A percentile compares a stretch with the other conserved stretches of the same genome.
Evolutionary conservation across 2,888 invertebrate genomes (phyloP).

Genomic region (Leistus spinibarbis): DNA sequence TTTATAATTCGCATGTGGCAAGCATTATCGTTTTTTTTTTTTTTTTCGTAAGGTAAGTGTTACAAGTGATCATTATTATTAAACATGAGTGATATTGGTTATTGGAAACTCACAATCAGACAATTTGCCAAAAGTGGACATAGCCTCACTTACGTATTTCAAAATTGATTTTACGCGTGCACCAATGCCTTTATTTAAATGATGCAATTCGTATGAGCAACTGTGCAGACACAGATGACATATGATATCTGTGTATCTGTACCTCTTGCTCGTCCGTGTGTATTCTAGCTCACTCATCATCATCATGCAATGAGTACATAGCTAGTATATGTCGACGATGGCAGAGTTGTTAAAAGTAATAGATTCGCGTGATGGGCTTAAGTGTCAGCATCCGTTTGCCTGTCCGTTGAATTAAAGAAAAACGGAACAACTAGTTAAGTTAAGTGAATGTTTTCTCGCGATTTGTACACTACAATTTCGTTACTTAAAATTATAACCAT

Average conservation of each 20-base stretch:
- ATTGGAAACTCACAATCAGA: no score
- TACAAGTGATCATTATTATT: no score
- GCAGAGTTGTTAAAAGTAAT: conserved; percentile 38
- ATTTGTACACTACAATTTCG: neutral
- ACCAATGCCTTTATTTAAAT: no score
- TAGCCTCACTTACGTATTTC: no score
- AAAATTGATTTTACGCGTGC: no score
- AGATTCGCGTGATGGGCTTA: conserved; percentile 37
- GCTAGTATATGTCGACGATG: conserved; percentile 14
- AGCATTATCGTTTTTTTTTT: no score
- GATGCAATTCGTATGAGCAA: conserved; percentile 50
- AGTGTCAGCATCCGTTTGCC: conserved; percentile 34
- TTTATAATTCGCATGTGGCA: no score
- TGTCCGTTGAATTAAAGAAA: conserved; percentile 28
- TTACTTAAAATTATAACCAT: neutral
- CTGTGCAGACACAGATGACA: conserved; percentile 33
- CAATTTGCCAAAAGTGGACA: no score
- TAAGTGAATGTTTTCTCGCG: conserved; percentile 10
- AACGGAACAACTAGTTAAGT: conserved; percentile 39
- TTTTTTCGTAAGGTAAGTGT: no score
- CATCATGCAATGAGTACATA: conserved; percentile 30
- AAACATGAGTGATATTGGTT: no score
- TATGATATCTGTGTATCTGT: conserved; percentile 47
- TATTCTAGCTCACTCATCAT: neutral
- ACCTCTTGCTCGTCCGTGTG: conserved; percentile 22